Evolutionary conservation across 2,113 vertebrate genomes (phyloP), one percentile per base, ranked within the genome.

Genomic region (Apus apus): DNA sequence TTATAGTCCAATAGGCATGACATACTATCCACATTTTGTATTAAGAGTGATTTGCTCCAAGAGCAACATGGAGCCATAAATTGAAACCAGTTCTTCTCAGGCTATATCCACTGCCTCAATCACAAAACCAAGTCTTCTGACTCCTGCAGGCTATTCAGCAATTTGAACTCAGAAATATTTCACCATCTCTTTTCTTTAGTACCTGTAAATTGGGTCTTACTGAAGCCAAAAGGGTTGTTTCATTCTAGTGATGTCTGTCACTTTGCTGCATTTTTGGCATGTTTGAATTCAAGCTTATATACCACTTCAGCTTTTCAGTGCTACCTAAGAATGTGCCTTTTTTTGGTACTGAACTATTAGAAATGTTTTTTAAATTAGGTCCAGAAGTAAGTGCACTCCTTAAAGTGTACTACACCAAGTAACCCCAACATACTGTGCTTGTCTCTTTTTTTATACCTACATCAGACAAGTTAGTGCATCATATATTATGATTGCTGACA

Each of bases 41-140:
- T 95, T 89, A 93, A 92, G 68, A 54, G 27, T 92, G 85, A 95
- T 92, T 95, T 97, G 53, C 89, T 91, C 61, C 50, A 81, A 95
- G 65, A 94, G 60, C 83, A 94, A 45, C 80, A 54, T 1, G 3
- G 79, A 93, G 76, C 88, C 65, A 84, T 96, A 92, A 92, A 92
- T 43, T 93, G 72, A 88, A 91, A 94, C 8, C 36, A 57, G 79
- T 58, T 90, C 75, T 93, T 76, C 72, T 87, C 57, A 75, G 83
- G 29, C 36, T 83, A 56, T 92, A 75, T 77, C 50, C 50, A 58
- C 70, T 87, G 70, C 70, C 62, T 95, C 45, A 81, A 60, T 64
- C 58, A 74, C 74, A 91, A 87, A 76, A 62, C 64, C 57, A 80
- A 84, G 61, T 73, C 86, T 95, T 96, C 48, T 80, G 56, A 74